Evolutionary conservation across 2,113 vertebrate species (phyloP).

Genomic region (Lepisosteus osseus): DNA sequence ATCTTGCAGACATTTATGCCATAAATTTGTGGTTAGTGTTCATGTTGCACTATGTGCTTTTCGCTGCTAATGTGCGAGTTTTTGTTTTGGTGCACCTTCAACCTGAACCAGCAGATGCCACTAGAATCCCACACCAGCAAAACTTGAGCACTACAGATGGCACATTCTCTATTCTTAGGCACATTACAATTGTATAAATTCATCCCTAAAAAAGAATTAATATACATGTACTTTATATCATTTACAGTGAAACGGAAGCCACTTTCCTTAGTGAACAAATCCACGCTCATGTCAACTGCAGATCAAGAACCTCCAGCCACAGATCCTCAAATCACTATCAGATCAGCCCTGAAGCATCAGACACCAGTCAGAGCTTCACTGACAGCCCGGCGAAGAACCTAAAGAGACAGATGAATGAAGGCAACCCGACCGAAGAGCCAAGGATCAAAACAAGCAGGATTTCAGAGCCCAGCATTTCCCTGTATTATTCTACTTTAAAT

Average conservation of each 20-base stretch:
- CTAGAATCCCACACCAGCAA: no score
- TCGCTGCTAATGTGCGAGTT: no score
- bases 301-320: conserved; percentile 25
- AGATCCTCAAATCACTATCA: background rate
- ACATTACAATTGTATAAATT: background rate
- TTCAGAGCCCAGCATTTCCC: conserved; percentile 20
- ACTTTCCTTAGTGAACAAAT: conserved; percentile 51
- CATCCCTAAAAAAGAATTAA: background rate
- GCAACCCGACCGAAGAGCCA: conserved; percentile 33
- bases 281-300: conserved; percentile 12
- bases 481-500: conserved; percentile 10
- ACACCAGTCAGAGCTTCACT: conserved; percentile 19
- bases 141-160: background rate
- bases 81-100: no score
- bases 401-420: conserved; percentile 45
- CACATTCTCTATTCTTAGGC: background rate
- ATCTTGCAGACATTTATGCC: no score
- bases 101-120: no score
- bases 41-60: no score
- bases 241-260: conserved; percentile 61
- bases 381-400: conserved; percentile 10
- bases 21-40: no score
- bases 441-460: conserved; percentile 26
- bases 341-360: conserved; percentile 19
- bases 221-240: background rate